A percentile compares a stretch with the other conserved stretches of the same genome.
Evolutionary conservation across 2,888 invertebrate species (phyloP).

Genomic region (Lottia scabra): DNA sequence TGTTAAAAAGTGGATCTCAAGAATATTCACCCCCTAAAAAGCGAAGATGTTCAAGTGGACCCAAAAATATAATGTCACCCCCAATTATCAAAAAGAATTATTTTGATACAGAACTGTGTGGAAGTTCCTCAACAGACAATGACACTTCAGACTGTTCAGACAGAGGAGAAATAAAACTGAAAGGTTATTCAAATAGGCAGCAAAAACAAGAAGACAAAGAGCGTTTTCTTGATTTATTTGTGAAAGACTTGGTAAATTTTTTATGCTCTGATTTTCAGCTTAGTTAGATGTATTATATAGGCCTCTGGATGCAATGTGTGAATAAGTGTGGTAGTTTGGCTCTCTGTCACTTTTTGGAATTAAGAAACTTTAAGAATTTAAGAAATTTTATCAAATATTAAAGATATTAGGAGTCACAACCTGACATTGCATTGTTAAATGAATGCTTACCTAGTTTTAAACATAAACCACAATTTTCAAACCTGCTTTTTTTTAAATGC

Average conservation of each 20-base stretch:
- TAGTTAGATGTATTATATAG: too few relatives aligned
- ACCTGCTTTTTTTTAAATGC: too few relatives aligned
- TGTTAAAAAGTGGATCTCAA: constrained; percentile 30
- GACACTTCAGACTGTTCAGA: background rate
- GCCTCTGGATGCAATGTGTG: too few relatives aligned
- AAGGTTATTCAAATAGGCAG: constrained; percentile 2
- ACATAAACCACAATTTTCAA: too few relatives aligned
- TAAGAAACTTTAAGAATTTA: too few relatives aligned
- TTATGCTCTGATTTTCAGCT: too few relatives aligned
- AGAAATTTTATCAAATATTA: too few relatives aligned
- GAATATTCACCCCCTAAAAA: constrained; percentile 13
- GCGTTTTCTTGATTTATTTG: constrained; percentile 47
- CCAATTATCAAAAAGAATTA: constrained; percentile 19
- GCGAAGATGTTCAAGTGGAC: background rate
- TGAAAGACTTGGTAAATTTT: constrained; percentile 52
- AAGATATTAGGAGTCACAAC: too few relatives aligned
- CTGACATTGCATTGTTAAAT: too few relatives aligned
- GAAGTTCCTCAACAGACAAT: constrained; percentile 21
- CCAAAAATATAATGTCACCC: background rate
- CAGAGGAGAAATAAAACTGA: constrained; percentile 5
- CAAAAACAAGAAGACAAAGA: constrained; percentile 30
- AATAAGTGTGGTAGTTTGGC: too few relatives aligned
- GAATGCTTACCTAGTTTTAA: too few relatives aligned
- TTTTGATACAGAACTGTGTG: constrained; percentile 12
- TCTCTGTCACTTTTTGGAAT: too few relatives aligned